These are phyloP conservation scores for Chouioia cunea DNA, from an alignment of 2,888 invertebrate species.

Conservation along the genomic window DNA sequence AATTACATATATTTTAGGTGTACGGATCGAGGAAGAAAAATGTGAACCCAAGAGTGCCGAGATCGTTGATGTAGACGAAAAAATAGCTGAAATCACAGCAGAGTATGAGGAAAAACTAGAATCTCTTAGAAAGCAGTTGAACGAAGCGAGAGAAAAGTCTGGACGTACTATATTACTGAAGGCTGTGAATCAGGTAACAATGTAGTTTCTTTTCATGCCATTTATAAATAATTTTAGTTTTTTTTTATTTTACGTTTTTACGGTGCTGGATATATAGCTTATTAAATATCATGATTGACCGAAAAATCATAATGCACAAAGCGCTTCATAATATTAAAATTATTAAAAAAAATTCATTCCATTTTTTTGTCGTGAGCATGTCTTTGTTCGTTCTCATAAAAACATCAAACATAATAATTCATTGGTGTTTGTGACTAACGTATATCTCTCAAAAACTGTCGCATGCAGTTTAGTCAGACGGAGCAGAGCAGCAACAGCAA, in stretches of 20 bases:
- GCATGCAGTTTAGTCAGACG: constrained; percentile 65
- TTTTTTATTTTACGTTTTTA: constrained; percentile 22
- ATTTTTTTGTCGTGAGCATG: too few relatives aligned
- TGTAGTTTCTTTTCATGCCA: neutral
- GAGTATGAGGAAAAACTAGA: constrained; percentile 53
- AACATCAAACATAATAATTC: constrained; percentile 40
- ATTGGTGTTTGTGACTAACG: constrained; percentile 53
- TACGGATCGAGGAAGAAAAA: constrained; percentile 15
- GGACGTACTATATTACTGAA: constrained; percentile 42
- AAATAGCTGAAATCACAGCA: constrained; percentile 39
- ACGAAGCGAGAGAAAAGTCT: constrained; percentile 48
- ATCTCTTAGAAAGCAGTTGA: constrained; percentile 49
- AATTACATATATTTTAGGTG: constrained; percentile 8
- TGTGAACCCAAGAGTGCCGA: neutral
- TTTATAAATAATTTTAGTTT: neutral
- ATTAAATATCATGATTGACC: constrained; percentile 4
- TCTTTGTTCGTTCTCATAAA: too few relatives aligned
- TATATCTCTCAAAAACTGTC: constrained; percentile 29
- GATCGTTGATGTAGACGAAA: constrained; percentile 25
- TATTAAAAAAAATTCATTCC: too few relatives aligned
- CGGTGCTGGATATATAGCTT: constrained; percentile 29
- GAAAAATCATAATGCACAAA: neutral
- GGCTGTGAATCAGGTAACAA: constrained; percentile 57
- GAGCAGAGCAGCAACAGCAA: constrained; percentile 61
- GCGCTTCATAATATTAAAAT: neutral